Base-by-base conservation (phyloP, 2,113 vertebrate species). In the Phalacrocorax carbo region DNA sequence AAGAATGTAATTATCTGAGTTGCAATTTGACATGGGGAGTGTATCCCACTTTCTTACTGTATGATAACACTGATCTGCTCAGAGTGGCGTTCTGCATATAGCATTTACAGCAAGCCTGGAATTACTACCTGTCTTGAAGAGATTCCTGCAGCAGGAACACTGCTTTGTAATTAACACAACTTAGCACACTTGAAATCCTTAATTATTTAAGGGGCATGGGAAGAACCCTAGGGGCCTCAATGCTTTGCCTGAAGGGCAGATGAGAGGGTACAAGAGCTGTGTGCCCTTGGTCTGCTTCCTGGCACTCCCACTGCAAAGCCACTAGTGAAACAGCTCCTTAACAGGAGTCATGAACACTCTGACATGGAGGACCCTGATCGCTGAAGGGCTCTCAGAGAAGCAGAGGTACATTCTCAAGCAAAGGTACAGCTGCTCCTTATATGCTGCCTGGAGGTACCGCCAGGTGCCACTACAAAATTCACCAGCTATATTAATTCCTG, bases 201-300 rank as follows among this genome's bases (percentile, higher is more conserved):
- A 36, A 65, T 51, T 64, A 72, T 49, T 72, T 30, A 15, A 32
- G 36, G 36, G 8, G 7, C 32, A 40, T 4, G 25, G 29, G 38
- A 71, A 16, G 58, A 79, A 15, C 27, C 15, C 4, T 10, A 10
- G 9, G 8, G 42, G 16, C 70, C 27, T 77, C 38, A 38, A 3
- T 34, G 17, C 21, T 70, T 82, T 34, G 20, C 34, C 30, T 42
- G 30, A 80, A 65, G 44, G 79, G 64, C 72, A 86, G 55, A 11
- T 17, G 48, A 78, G 32, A 10, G 26, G 44, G 30, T 15, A 30
- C 0, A 0, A 82, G 76, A 26, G 27, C 27, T 78, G 36, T 1
- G 15, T 54, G 48, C 22, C 34, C 51, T 36, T 5, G 2, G 15
- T 29, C 36, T 89, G 60, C 48, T 62, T 62, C 34, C 76, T 42